These are phyloP conservation scores for Campodea augens DNA, from an alignment of 1,140 invertebrate genomes.

Conservation along the genomic window DNA sequence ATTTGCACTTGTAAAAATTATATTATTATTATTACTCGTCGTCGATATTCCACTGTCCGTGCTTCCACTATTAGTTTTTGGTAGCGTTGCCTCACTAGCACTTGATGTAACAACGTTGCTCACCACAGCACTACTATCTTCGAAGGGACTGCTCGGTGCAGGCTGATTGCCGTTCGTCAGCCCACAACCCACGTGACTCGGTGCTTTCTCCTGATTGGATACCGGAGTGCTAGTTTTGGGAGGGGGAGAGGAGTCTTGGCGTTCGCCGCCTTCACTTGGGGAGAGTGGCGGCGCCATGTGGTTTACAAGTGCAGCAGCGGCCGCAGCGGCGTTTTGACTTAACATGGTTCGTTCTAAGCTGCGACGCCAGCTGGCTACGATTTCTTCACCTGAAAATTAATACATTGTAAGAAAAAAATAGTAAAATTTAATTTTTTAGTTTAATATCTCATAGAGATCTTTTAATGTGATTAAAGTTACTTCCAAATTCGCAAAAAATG, in stretches of 20 bases:
- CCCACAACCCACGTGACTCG: neutral
- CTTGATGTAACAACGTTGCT: constrained; percentile 1
- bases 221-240: neutral
- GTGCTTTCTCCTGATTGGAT: too few species aligned
- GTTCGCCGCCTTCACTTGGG: constrained; percentile 20
- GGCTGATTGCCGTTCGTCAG: constrained; percentile 14
- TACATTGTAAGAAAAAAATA: too few species aligned
- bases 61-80: neutral
- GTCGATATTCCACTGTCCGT: neutral
- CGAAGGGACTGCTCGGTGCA: constrained; percentile 6
- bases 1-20: too few species aligned
- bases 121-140: constrained; percentile 10
- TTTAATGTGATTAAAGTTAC: too few species aligned
- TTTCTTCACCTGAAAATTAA: constrained; percentile 45
- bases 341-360: constrained; percentile 42
- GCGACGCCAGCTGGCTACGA: constrained; percentile 54
- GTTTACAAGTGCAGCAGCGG: constrained; percentile 19
- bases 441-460: too few species aligned
- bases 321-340: constrained; percentile 21
- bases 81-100: constrained; percentile 1
- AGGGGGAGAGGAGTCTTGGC: constrained; percentile 12
- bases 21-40: too few species aligned
- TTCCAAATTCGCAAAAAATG: too few species aligned
- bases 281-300: constrained; percentile 15
- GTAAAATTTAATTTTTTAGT: too few species aligned